Evolutionary conservation across 2,113 vertebrate species (phyloP), one percentile per base, ranked within the genome.

Genomic region (Orycteropus afer): DNA sequence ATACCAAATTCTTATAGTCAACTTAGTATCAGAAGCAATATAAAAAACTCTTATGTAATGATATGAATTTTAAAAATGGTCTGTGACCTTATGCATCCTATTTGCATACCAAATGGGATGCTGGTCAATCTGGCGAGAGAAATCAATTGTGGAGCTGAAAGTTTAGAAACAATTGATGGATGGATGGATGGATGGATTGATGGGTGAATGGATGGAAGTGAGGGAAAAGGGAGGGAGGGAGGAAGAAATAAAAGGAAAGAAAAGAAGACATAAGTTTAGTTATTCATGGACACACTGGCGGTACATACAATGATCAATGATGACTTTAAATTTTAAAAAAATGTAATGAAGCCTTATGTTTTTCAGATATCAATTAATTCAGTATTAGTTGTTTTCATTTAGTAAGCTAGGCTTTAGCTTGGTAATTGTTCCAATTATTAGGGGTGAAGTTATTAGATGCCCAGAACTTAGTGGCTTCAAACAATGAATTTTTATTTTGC

Each of bases 261-360:
- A n/a, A 55, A 27, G 14, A 11, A 91, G 32, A 29, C 13, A 59
- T 7, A n/a, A 13, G 71, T 40, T 37, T 17, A 78, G 4, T 86
- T 86, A n/a, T 81, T 89, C 51, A 49, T 47, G 86, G 51, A 80
- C 63, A 12, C 5, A 18, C 42, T 85, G 34, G 5, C 63, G 18
- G 34, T 69, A 69, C 63, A 87, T 49, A 65, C 10, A 83, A 81
- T 80, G n/a, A 90, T 76, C 86, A 85, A 1, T 74, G 49, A 47
- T 61, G 25, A 65, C 11, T 67, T 90, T 87, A 45, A 78, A 80
- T 95, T 85, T 65, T 69, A n/a, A 92, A 90, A 86, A 91, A 85
- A 51, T 80, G 55, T 91, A 2, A 74, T 51, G 13, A 69, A 71
- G 0, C 1, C 18, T 94, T 87, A 57, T 79, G 27, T 25, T 81